Conservation (phyloP, 2,888 invertebrate genomes). For the Molorchus minor region DNA sequence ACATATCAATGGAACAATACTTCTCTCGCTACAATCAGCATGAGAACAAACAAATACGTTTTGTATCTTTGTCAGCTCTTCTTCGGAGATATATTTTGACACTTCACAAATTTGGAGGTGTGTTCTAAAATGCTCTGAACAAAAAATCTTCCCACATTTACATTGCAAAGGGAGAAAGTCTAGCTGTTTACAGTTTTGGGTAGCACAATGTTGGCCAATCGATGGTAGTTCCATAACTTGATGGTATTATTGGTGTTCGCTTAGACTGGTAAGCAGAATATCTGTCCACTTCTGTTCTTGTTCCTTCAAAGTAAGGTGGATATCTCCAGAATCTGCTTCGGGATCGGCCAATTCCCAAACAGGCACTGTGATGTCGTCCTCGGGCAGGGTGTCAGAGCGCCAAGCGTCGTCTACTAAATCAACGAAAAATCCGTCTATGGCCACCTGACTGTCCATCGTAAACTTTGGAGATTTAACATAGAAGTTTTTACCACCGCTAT, state of each 20-base stretch:
- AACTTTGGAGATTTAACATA: too few relatives aligned
- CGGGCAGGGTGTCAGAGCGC: conserved; percentile 81
- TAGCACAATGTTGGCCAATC: conserved; percentile 73
- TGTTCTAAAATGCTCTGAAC: conserved; percentile 72
- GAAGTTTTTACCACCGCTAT: too few relatives aligned
- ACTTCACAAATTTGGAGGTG: conserved; percentile 66
- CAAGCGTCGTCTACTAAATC: conserved; percentile 88
- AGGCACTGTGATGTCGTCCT: conserved; percentile 88
- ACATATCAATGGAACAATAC: conserved; percentile 73
- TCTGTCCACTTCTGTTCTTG: conserved; percentile 77
- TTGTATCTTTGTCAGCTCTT: conserved; percentile 45
- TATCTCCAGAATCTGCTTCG: conserved; percentile 91
- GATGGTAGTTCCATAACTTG: conserved; percentile 75
- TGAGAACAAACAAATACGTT: conserved; percentile 67
- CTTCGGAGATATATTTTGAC: conserved; percentile 43
- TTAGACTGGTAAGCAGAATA: conserved; percentile 65
- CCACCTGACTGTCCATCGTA: conserved; percentile 73
- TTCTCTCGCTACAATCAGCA: conserved; percentile 68
- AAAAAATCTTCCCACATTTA: conserved; percentile 71
- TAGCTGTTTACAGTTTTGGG: conserved; percentile 70
- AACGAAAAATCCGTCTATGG: conserved; percentile 76
- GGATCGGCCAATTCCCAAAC: conserved; percentile 90
- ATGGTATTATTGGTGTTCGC: conserved; percentile 64
- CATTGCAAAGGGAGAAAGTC: conserved; percentile 79
- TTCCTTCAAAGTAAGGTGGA: conserved; percentile 88